These are phyloP conservation scores for Piliocolobus tephrosceles DNA, from an alignment of 2,113 vertebrate species.

Conservation along the genomic window DNA sequence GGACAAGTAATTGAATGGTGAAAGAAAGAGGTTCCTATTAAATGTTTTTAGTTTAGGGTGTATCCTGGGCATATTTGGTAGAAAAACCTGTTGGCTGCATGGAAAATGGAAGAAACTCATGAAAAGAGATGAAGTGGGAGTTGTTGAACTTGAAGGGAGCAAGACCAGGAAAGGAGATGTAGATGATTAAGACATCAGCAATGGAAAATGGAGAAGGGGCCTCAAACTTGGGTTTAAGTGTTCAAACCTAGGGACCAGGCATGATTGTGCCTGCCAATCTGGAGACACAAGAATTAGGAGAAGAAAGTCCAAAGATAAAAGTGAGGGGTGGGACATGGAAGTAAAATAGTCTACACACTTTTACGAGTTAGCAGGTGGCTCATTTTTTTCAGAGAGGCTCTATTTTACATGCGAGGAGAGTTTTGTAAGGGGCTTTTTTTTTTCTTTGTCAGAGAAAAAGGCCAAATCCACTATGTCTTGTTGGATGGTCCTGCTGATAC, in stretches of 20 bases:
- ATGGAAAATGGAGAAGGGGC: not conserved
- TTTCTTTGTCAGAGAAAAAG: not conserved
- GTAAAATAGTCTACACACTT: not conserved
- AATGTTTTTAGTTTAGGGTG: not conserved
- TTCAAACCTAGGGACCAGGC: not conserved
- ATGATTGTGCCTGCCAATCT: not conserved
- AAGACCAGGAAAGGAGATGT: not conserved
- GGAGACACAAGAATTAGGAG: not conserved
- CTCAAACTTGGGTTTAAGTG: not conserved
- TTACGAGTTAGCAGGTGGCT: not conserved
- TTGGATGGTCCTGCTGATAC: not conserved
- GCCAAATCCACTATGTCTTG: not conserved
- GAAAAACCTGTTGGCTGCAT: not conserved
- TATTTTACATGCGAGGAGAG: not conserved
- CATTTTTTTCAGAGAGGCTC: not conserved
- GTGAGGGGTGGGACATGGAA: not conserved
- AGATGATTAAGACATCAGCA: not conserved
- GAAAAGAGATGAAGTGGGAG: not conserved
- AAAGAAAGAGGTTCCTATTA: not conserved
- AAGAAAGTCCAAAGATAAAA: not conserved
- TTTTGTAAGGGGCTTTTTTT: not conserved
- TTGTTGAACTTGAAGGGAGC: not conserved
- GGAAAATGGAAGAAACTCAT: not conserved
- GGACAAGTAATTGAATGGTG: not conserved
- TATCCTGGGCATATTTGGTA: not conserved